Evolutionary conservation across 1,140 invertebrate species (phyloP).

Genomic region (Akabosia matsudoensis): DNA sequence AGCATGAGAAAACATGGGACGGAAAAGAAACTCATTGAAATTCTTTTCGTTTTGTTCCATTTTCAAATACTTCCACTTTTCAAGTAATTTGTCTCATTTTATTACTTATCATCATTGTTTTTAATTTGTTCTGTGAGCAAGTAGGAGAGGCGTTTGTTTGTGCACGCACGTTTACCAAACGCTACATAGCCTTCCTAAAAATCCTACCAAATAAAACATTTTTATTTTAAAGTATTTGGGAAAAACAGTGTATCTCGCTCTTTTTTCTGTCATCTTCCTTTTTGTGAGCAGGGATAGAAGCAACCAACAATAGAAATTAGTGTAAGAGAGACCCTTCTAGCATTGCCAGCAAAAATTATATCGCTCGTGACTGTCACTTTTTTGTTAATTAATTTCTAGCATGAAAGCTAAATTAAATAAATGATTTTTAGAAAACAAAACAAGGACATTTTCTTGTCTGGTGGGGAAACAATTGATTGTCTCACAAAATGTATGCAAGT

Average conservation of each 20-base stretch:
- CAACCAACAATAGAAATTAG: not conserved
- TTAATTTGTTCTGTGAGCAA: not conserved
- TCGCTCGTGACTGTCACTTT: not conserved
- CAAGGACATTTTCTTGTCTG: too few species aligned
- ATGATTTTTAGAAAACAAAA: not conserved
- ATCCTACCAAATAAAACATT: not conserved
- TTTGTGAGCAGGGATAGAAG: not conserved
- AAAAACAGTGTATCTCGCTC: too few species aligned
- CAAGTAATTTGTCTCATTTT: constrained; percentile 18
- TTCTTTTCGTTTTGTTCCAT: not conserved
- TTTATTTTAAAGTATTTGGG: not conserved
- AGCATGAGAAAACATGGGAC: not conserved
- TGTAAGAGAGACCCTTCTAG: not conserved
- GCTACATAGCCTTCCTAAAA: too few species aligned
- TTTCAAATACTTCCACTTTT: not conserved
- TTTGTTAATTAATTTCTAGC: constrained; percentile 17
- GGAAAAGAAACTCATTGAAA: constrained; percentile 9
- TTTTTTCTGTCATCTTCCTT: not conserved
- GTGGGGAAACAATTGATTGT: too few species aligned
- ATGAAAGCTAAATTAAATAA: not conserved
- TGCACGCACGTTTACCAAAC: not conserved
- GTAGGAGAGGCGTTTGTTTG: not conserved
- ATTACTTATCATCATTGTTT: constrained; percentile 12
- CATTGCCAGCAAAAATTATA: not conserved
- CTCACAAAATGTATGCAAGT: too few species aligned